These are phyloP conservation scores for Ceratina calcarata DNA, from an alignment of 1,140 invertebrate species.

Conservation along the genomic window DNA sequence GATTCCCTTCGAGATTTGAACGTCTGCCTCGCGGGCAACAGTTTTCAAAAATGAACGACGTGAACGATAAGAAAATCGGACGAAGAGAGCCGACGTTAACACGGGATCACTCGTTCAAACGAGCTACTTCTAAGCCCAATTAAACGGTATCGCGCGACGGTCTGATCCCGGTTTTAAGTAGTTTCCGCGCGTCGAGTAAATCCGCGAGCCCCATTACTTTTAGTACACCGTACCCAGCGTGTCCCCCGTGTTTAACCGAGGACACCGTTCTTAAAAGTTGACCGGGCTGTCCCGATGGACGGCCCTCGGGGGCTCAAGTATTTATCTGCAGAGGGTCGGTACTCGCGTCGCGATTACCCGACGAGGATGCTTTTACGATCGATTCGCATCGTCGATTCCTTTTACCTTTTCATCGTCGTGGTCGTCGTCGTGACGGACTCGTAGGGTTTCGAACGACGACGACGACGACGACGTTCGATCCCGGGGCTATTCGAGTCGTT, in stretches of 20 bases:
- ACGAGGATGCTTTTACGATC: slow-evolving; percentile 56
- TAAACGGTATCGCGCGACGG: too few relatives aligned
- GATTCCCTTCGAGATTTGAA: too few relatives aligned
- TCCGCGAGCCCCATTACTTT: slow-evolving; percentile 34
- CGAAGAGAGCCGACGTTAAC: too few relatives aligned
- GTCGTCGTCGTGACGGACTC: slow-evolving; percentile 25
- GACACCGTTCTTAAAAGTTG: slow-evolving; percentile 41
- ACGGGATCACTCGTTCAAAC: too few relatives aligned
- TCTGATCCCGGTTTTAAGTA: too few relatives aligned
- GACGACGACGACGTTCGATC: slow-evolving; percentile 36
- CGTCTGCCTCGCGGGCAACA: too few relatives aligned
- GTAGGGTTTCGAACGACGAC: slow-evolving; percentile 1
- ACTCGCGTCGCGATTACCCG: slow-evolving; percentile 26
- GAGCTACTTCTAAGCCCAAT: too few relatives aligned
- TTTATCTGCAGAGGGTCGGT: slow-evolving; percentile 51
- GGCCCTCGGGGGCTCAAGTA: slow-evolving; percentile 22
- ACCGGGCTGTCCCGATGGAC: slow-evolving; percentile 24
- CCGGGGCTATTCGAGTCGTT: slow-evolving; percentile 51
- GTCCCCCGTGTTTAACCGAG: slow-evolving; percentile 18
- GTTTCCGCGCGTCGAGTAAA: slow-evolving; percentile 2
- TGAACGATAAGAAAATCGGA: too few relatives aligned
- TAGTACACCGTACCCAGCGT: neutral
- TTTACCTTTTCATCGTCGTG: slow-evolving; percentile 34
- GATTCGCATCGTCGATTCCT: slow-evolving; percentile 50
- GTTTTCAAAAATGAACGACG: too few relatives aligned